These are phyloP conservation scores for Microcebus griseorufus DNA, from an alignment of 2,113 vertebrate genomes.

Conservation along the genomic window DNA sequence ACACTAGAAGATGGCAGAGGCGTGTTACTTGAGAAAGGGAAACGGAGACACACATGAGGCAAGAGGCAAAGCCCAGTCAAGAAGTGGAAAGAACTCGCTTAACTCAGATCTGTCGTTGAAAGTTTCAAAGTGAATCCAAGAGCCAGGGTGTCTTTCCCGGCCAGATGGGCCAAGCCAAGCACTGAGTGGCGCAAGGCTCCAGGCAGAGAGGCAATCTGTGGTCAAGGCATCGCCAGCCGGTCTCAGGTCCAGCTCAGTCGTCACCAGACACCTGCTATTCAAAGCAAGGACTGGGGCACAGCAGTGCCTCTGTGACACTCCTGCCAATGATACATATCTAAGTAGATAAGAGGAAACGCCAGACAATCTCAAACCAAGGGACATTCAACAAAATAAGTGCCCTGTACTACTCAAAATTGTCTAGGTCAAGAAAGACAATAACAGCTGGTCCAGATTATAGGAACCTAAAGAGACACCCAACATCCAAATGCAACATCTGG, in stretches of 20 bases:
- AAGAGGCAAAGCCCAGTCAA: not conserved
- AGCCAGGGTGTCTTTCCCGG: too few relatives aligned
- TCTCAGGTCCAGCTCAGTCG: too few relatives aligned
- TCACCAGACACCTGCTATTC: not conserved
- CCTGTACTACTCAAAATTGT: not conserved
- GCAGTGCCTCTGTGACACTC: not conserved
- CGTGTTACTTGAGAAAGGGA: not conserved
- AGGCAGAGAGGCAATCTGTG: not conserved
- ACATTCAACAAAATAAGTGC: not conserved
- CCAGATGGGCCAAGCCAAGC: not conserved
- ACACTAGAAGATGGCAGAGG: not conserved
- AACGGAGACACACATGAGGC: rapidly evolving
- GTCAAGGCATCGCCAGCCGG: not conserved
- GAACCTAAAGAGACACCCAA: not conserved
- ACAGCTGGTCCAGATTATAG: not conserved
- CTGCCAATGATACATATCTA: not conserved
- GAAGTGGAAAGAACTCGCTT: not conserved
- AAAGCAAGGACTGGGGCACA: not conserved
- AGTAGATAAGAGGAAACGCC: slow-evolving; percentile 7
- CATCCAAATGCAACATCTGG: not conserved
- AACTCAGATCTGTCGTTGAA: not conserved
- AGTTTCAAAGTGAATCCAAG: not conserved
- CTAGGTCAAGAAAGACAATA: slow-evolving; percentile 41
- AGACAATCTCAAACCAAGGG: not conserved
- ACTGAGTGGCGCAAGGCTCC: not conserved